A percentile compares a stretch with the other conserved stretches of the same genome.
Conservation (phyloP, 2,113 vertebrate genomes). For the Lamprotornis superbus region DNA sequence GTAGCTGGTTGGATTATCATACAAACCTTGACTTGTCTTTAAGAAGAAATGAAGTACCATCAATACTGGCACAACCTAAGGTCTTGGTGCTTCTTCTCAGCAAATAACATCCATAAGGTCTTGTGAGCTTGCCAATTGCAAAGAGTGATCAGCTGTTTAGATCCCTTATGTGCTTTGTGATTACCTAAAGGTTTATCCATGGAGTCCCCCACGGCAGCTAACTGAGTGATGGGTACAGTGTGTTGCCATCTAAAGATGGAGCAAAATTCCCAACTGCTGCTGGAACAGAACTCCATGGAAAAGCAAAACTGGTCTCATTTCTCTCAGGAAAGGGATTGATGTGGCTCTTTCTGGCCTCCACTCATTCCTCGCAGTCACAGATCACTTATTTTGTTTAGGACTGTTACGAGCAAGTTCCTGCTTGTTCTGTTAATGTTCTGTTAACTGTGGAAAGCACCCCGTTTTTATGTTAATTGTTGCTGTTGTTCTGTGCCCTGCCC, state of each 20-base stretch:
- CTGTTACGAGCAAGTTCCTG: no score
- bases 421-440: no score
- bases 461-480: no score
- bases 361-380: neutral
- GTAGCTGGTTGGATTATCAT: slow-evolving; percentile 22
- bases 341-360: neutral
- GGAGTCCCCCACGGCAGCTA: neutral
- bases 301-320: neutral
- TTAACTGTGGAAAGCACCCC: no score
- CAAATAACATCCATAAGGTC: slow-evolving; percentile 7
- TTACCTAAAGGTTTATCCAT: neutral
- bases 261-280: accelerated
- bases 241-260: neutral
- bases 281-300: neutral
- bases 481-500: no score
- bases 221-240: neutral
- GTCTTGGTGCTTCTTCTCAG: slow-evolving; percentile 19
- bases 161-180: neutral
- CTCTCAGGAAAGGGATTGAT: neutral
- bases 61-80: slow-evolving; percentile 3
- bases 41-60: slow-evolving; percentile 40
- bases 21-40: slow-evolving; percentile 45
- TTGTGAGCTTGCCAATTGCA: neutral
- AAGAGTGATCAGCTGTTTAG: neutral
- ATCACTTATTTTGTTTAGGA: neutral